phyloP scores from a whole-genome alignment of 2,888 invertebrate species.

The Leptinotarsa rubiginosa region DNA sequence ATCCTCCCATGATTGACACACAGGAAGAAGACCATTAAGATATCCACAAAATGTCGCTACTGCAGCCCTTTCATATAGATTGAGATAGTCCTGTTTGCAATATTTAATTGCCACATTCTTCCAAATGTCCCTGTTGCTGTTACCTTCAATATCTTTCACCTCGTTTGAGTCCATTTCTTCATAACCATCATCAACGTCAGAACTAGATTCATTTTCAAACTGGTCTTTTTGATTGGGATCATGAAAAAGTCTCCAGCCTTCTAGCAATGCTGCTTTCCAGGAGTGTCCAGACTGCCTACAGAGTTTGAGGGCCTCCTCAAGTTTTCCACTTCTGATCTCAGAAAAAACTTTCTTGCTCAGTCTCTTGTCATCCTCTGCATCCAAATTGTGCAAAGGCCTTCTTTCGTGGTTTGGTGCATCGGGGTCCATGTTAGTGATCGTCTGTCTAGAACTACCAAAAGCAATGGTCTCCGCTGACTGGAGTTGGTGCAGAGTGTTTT shows the following conservation, averaged over 20 bases:
- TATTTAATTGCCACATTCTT: slow-evolving; percentile 77
- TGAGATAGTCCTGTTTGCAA: slow-evolving; percentile 67
- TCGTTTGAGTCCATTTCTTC: slow-evolving; percentile 49
- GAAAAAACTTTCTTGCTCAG: slow-evolving; percentile 75
- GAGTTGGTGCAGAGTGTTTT: slow-evolving; percentile 87
- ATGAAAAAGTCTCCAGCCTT: slow-evolving; percentile 90
- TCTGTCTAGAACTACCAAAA: slow-evolving; percentile 70
- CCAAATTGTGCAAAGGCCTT: slow-evolving; percentile 85
- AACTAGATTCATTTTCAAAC: slow-evolving; percentile 58
- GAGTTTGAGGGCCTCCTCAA: slow-evolving; percentile 85
- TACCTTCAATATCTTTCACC: slow-evolving; percentile 75
- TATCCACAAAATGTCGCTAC: slow-evolving; percentile 87
- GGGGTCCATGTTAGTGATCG: slow-evolving; percentile 81
- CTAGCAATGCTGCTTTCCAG: slow-evolving; percentile 90
- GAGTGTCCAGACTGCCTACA: slow-evolving; percentile 90
- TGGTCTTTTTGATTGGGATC: slow-evolving; percentile 81
- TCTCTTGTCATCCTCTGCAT: slow-evolving; percentile 81
- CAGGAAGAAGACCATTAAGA: slow-evolving; percentile 79
- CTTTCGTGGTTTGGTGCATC: slow-evolving; percentile 88
- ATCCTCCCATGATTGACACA: slow-evolving; percentile 90
- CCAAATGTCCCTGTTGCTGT: slow-evolving; percentile 84
- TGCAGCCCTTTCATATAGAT: slow-evolving; percentile 74
- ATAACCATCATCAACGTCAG: slow-evolving; percentile 56
- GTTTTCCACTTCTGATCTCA: slow-evolving; percentile 86
- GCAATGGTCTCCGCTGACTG: slow-evolving; percentile 70